Evolutionary conservation across 1,140 invertebrate genomes (phyloP).

Genomic region (Hormaphis cornu): DNA sequence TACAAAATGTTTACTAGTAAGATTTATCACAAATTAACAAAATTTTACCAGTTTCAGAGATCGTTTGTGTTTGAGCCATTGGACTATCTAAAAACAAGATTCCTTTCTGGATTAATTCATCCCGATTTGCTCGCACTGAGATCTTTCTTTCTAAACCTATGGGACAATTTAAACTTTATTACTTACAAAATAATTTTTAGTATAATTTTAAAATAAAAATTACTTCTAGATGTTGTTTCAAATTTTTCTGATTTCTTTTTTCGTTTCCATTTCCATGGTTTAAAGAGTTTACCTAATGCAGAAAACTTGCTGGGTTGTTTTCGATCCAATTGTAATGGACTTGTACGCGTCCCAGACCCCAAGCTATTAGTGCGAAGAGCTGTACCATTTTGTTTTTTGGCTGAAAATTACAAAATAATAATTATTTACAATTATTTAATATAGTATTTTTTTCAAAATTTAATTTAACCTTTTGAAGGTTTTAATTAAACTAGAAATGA

Average conservation of each 20-base stretch:
- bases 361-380: conserved; percentile 75
- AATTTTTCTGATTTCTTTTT: conserved; percentile 98
- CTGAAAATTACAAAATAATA: conserved; percentile 51
- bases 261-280: conserved; percentile 97
- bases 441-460: too few species aligned
- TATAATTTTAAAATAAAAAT: conserved; percentile 42
- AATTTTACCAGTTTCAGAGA: conserved; percentile 33
- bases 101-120: conserved; percentile 92
- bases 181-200: not conserved
- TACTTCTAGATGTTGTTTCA: conserved; percentile 89
- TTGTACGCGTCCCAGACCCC: conserved; percentile 66
- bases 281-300: conserved; percentile 85
- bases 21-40: too few species aligned
- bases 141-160: conserved; percentile 93
- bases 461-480: too few species aligned
- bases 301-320: conserved; percentile 76
- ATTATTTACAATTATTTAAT: conserved; percentile 35
- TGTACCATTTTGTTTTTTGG: conserved; percentile 86
- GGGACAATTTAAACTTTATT: conserved; percentile 40
- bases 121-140: conserved; percentile 89
- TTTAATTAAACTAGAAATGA: too few species aligned
- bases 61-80: conserved; percentile 41
- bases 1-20: not conserved
- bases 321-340: conserved; percentile 57
- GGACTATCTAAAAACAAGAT: conserved; percentile 84